Evolutionary conservation across 2,797 vertebrate species (phyloP).

Genomic region (Gobio occitaniae): DNA sequence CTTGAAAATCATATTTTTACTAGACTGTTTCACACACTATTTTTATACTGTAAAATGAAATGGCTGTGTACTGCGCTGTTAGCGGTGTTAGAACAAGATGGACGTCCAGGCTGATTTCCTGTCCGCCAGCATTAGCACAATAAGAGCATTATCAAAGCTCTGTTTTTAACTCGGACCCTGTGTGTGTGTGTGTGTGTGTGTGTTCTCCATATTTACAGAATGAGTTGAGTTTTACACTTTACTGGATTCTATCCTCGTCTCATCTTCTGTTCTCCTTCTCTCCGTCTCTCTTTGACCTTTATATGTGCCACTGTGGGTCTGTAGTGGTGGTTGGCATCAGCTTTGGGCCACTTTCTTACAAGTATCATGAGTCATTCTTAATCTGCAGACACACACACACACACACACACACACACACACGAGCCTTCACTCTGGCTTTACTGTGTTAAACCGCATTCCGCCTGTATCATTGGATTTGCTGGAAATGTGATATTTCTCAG

Average conservation of each 20-base stretch:
- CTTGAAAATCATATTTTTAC: background rate
- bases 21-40: background rate
- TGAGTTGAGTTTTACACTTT: background rate
- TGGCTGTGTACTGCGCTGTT: background rate
- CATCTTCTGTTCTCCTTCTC: background rate
- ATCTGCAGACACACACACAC: conserved; percentile 45
- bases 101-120: background rate
- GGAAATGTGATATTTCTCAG: background rate
- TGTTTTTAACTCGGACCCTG: background rate
- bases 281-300: conserved; percentile 54
- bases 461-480: conserved; percentile 34
- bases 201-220: background rate
- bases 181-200: background rate
- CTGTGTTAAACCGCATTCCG: background rate
- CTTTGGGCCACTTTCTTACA: conserved; percentile 58
- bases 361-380: conserved; percentile 65
- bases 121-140: background rate
- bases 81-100: background rate
- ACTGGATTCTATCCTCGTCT: background rate
- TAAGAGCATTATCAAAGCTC: background rate
- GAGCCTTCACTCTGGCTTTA: conserved; percentile 15
- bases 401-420: conserved; percentile 50
- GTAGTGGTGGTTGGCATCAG: conserved; percentile 30
- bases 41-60: background rate
- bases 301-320: conserved; percentile 19